Base-by-base conservation (phyloP, 2,888 invertebrate genomes). In the Pseudolycoriella hygida region DNA sequence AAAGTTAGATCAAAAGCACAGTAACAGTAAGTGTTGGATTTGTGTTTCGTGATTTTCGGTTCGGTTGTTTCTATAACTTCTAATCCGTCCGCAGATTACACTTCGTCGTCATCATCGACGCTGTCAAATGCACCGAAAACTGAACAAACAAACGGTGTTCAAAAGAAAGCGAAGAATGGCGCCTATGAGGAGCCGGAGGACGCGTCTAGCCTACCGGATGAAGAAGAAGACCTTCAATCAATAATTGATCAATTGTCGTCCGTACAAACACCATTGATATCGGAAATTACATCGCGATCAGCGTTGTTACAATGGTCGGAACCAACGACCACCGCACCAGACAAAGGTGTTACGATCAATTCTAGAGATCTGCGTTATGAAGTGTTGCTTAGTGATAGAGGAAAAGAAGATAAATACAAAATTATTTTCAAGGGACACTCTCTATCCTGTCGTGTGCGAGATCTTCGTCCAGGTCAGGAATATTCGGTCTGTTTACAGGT, bases 291-390 rank as follows among this genome's bases (percentile, higher is more conserved):
- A 56, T 77, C 87, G 48, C 76, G 85, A 53, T 83, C 84, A 67
- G 89, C 88, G 58, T 76, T 87, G 61, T 76, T 89, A 54, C 78
- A 83, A 57, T 85, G 89, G 83, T 78, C 78, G 56, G 76, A 81
- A 34, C 60, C 69, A 32, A 43, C 44, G 40, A 46, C 42, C 43
- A 40, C 78, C 56, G 76, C 81, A 34, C 60, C 69, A 31, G 34
- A 34, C 14, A 12, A 18, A 12, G 39, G 39, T 19, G 34, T 43
- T 14, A 32, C 32, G 15, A 30, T 40, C 10, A 60, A 62, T 42
- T 54, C 55, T 43, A 55, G 55, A 3, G 61, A 62, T 42, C 68
- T 87, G 52, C 76, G 77, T 32, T 89, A 87, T 64, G 86, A 88
- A 60, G 77, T 89, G 49, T 70, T 85, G 50, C 71, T 89, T 50